Base-by-base conservation (phyloP, 2,888 invertebrate genomes). In the Drosophila monieri region DNA sequence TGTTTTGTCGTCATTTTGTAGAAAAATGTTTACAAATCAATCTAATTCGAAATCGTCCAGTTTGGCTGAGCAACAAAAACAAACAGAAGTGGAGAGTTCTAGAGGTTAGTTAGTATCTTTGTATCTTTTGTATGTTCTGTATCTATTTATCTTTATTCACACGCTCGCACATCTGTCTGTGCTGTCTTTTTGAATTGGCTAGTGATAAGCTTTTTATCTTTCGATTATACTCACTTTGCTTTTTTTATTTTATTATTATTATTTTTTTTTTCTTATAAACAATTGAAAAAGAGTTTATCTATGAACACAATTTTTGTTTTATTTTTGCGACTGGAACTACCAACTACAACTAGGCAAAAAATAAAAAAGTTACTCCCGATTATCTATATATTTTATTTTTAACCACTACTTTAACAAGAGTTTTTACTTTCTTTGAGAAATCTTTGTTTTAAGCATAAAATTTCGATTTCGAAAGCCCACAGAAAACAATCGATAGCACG, bases 341-440 rank as follows among this genome's bases (percentile, higher is more conserved):
- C 27, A 62, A 60, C 54, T 57, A 56, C 52, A 15, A 69, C 32
- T 78, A 71, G 70, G 70, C 49, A 85, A 80, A 78, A 56, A 27
- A 27, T 27, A 27, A 73, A 76, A 76, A 71, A 76, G 70, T 80
- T 73, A 74, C 85, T 80, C 67, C 83, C n/a, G 66, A 72, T 56
- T 21, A 30, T 49, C 32, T 54, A 56, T 21, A 35, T 35, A 2
- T 6, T 53, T 46, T 39, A 60, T 41, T n/a, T 70, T 65, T 65
- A 67, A 56, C 21, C 47, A 66, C 68, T 67, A 67, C 56, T 66
- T 48, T 56, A 66, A 67, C 56, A 67, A 67, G 66, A 71, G 18
- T 69, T 61, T 85, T 84, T 80, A 77, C 65, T 80, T 80, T 86
- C 80, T 80, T 86, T 71, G 55, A 80, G 87, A 80, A 85, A 85